These are phyloP conservation scores for Condylura cristata DNA, from an alignment of 2,113 vertebrate species.

Conservation along the genomic window DNA sequence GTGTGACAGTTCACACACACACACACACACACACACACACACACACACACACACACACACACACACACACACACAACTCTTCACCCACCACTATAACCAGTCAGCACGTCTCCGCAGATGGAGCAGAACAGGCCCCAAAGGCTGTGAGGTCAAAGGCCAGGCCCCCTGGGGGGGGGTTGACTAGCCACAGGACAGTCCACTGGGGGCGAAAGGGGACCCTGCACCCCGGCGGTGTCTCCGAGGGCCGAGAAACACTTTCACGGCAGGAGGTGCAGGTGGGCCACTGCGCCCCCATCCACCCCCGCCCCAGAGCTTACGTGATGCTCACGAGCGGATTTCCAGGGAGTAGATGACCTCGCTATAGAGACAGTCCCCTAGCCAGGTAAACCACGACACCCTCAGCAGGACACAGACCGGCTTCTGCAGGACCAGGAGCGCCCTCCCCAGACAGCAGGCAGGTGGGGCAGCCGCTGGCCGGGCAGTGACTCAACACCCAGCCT, in stretches of 20 bases:
- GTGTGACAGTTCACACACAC: not conserved
- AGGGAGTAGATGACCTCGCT: not conserved
- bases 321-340: not conserved
- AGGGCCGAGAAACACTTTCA: not conserved
- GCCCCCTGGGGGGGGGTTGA: not conserved
- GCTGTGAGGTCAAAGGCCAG: fast-evolving
- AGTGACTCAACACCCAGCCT: no score
- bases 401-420: not conserved
- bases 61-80: not conserved
- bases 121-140: not conserved
- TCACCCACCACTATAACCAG: not conserved
- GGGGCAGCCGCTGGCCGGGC: fast-evolving
- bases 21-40: not conserved
- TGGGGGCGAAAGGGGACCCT: not conserved
- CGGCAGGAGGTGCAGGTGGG: not conserved
- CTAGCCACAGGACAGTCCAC: fast-evolving
- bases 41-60: not conserved
- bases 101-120: not conserved
- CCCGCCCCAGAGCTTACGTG: not conserved
- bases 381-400: no score
- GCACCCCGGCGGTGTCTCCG: no score
- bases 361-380: not conserved
- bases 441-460: no score
- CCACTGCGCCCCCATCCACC: not conserved
- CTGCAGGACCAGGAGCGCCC: not conserved